A percentile compares a stretch with the other conserved stretches of the same genome.
Conservation (phyloP, 2,113 vertebrate species). For the Hippolais icterina region DNA sequence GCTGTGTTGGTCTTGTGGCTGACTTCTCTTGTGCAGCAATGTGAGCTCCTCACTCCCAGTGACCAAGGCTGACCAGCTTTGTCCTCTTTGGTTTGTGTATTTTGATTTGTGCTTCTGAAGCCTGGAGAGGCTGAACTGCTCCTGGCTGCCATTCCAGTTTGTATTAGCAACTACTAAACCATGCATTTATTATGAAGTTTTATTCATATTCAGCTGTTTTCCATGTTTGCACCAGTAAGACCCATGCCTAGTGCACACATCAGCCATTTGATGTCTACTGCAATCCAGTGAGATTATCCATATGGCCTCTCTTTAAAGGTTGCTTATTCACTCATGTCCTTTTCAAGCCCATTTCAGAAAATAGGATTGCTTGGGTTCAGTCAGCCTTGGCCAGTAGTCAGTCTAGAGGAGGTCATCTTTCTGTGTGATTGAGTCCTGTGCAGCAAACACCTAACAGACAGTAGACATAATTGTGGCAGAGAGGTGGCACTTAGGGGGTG, state of each 20-base stretch:
- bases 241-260: not conserved
- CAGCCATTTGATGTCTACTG: rapidly evolving
- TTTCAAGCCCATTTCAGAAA: not conserved
- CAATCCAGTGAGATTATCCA: not conserved
- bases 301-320: not conserved
- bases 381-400: not conserved
- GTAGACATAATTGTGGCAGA: rapidly evolving
- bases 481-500: not conserved
- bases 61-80: not conserved
- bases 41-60: not conserved
- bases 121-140: not conserved
- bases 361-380: not conserved
- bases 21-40: not conserved
- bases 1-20: not conserved
- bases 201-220: not conserved
- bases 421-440: not conserved
- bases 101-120: not conserved
- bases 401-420: not conserved
- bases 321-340: not conserved
- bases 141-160: not conserved
- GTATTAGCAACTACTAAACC: not conserved
- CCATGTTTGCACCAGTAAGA: not conserved
- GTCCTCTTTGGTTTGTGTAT: not conserved
- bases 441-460: not conserved
- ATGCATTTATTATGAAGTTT: not conserved